These are phyloP conservation scores for Smittia sp. DNA, from an alignment of 2,888 invertebrate genomes.

Conservation along the genomic window DNA sequence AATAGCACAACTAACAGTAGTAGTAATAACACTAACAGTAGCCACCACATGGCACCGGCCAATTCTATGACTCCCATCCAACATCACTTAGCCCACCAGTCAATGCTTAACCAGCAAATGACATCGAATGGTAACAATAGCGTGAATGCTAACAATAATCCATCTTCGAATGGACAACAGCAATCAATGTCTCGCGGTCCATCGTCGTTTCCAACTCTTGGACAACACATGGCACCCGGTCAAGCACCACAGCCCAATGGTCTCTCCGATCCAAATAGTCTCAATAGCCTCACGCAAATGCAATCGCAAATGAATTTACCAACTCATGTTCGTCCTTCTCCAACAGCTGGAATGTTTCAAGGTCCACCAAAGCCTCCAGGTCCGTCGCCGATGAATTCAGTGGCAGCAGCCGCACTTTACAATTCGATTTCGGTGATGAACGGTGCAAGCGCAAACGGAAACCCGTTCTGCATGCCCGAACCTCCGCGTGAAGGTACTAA, in stretches of 20 bases:
- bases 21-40: constrained; percentile 49
- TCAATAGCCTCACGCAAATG: constrained; percentile 46
- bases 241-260: constrained; percentile 45
- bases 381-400: constrained; percentile 53
- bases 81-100: constrained; percentile 22
- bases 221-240: constrained; percentile 54
- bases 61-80: constrained; percentile 29
- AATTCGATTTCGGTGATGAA: constrained; percentile 61
- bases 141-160: constrained; percentile 43
- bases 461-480: constrained; percentile 62
- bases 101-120: constrained; percentile 33
- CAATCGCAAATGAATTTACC: constrained; percentile 51
- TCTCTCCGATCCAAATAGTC: constrained; percentile 46
- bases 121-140: constrained; percentile 42
- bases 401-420: constrained; percentile 62
- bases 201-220: constrained; percentile 57
- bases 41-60: constrained; percentile 43
- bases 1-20: constrained; percentile 38
- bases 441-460: constrained; percentile 42
- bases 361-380: constrained; percentile 65
- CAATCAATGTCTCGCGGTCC: constrained; percentile 56
- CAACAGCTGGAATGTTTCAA: constrained; percentile 75
- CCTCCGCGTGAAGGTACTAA: constrained; percentile 63
- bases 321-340: constrained; percentile 67
- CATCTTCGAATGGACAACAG: constrained; percentile 45